Evolutionary conservation across 2,888 invertebrate species (phyloP), one percentile per base, ranked within the genome.

Genomic region (Eristalis intricaria): DNA sequence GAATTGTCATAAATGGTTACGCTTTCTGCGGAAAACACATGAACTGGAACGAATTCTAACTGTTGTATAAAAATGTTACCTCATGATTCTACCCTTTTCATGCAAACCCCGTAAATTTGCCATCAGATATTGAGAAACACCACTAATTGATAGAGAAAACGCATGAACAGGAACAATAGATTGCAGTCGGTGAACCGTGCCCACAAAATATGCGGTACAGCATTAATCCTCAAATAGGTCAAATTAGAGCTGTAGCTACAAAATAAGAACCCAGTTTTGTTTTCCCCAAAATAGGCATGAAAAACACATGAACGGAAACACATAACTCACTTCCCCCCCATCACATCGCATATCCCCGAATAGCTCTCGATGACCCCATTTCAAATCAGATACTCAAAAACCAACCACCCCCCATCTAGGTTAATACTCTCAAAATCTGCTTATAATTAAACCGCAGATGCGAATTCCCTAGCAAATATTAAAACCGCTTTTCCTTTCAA

Each of bases 401-500:
- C n/a, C 40, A 1, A 11, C 15, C 50, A 5, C 1, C 8, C 19
- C 19, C 10, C 19, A 50, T 19, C 50, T 50, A 19, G 50, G 19
- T 50, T 50, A 50, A 50, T 50, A 19, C 50, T 50, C 50, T 50
- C 8, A 50, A 50, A 50, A 50, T 50, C 19, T 50, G 19, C 19
- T 50, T 19, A 50, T 50, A 50, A 50, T 50, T 50, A 50, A 50
- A 50, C 50, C 50, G 19, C 50, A 50, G 50, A n/a, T n/a, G 4
- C 3, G 26, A 63, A 32, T 23, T 63, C 63, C 63, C 29, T 15
- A 29, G 26, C 64, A 32, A 64, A 32, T 32, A 26, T 19, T 35
- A 35, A 35, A 38, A 38, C 38, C 65, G 35, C 65, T 38, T 19
- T 60, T 60, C 26, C 60, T 60, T 60, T 60, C 60, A 60, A 60